Evolutionary conservation across 2,888 invertebrate genomes (phyloP).

Genomic region (Pimpla rufipes): DNA sequence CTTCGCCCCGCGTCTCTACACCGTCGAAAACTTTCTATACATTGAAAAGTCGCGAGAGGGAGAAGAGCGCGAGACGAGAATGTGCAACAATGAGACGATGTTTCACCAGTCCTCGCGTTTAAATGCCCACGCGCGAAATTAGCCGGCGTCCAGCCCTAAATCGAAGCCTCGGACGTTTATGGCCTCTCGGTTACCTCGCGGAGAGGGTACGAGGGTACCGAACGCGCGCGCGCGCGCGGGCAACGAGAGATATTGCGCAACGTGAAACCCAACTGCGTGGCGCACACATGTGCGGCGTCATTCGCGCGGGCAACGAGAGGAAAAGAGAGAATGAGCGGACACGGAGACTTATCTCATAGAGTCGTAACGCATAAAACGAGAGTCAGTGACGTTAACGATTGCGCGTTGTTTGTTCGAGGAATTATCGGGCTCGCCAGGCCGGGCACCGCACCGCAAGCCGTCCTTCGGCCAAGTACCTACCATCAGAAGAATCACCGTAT

Average conservation of each 20-base stretch:
- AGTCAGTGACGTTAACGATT: constrained; percentile 78
- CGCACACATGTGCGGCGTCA: constrained; percentile 4
- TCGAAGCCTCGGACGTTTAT: constrained; percentile 66
- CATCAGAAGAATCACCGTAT: constrained; percentile 42
- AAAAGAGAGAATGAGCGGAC: constrained; percentile 47
- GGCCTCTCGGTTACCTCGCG: constrained; percentile 59
- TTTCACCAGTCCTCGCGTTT: constrained; percentile 46
- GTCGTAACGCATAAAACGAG: constrained; percentile 79
- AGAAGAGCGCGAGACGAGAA: background rate
- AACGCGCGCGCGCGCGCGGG: constrained; percentile 17
- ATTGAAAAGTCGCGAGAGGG: background rate
- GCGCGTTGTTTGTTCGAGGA: constrained; percentile 76
- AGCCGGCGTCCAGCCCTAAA: constrained; percentile 67
- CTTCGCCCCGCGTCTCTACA: background rate
- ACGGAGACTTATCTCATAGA: constrained; percentile 71
- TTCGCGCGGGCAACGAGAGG: constrained; percentile 1
- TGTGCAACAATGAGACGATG: constrained; percentile 57
- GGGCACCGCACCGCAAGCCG: background rate
- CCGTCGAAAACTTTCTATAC: background rate
- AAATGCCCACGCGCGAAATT: constrained; percentile 68
- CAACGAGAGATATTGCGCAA: constrained; percentile 43
- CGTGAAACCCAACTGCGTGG: constrained; percentile 36
- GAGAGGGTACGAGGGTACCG: constrained; percentile 37
- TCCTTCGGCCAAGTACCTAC: constrained; percentile 4
- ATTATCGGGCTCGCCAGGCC: constrained; percentile 72